Conservation (phyloP, 2,797 vertebrate species). For the Enteromius thamalakanensis region DNA sequence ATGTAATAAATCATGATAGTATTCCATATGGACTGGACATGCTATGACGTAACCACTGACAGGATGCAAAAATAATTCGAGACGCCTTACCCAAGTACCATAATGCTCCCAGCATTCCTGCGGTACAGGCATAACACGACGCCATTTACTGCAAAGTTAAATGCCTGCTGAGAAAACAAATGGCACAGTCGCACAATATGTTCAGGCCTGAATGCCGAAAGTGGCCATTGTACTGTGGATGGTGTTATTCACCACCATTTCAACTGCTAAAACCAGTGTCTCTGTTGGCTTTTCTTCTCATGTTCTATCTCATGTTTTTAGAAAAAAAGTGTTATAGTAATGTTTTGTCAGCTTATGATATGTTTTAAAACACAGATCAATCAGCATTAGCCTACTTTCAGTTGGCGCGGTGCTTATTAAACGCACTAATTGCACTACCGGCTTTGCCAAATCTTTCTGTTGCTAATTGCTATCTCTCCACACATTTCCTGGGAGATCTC, state of each 20-base stretch:
- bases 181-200: slow-evolving; percentile 43
- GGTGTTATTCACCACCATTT: background rate
- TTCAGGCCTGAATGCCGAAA: slow-evolving; percentile 24
- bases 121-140: slow-evolving; percentile 15
- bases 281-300: background rate
- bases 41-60: background rate
- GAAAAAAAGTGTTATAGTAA: background rate
- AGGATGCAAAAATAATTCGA: background rate
- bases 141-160: slow-evolving; percentile 42
- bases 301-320: background rate
- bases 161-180: slow-evolving; percentile 49
- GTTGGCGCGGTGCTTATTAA: slow-evolving; percentile 1
- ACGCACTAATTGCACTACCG: slow-evolving; percentile 5
- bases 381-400: slow-evolving; percentile 8
- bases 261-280: background rate
- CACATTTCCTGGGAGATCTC: slow-evolving; percentile 3
- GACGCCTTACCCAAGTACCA: slow-evolving; percentile 10
- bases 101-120: slow-evolving; percentile 8
- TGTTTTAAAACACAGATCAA: background rate
- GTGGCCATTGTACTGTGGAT: slow-evolving; percentile 26
- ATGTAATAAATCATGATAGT: background rate
- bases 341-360: background rate
- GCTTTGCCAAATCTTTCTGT: background rate
- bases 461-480: slow-evolving; percentile 10
- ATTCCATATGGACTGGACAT: background rate